Evolutionary conservation across 2,113 vertebrate genomes (phyloP).

Genomic region (Cyprinodon tularosa): DNA sequence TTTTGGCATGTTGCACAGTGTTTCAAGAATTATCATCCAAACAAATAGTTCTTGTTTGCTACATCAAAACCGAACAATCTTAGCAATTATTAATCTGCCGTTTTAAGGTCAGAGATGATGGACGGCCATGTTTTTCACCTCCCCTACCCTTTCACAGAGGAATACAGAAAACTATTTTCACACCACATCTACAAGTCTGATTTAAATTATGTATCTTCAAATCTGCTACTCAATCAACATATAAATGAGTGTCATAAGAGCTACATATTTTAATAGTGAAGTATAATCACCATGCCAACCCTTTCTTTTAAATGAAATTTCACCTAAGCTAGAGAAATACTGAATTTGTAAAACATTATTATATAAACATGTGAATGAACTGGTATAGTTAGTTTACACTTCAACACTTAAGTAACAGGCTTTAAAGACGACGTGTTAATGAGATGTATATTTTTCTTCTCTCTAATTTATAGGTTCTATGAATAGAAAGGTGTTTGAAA

Average conservation of each 20-base stretch:
- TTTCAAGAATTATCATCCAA: constrained; percentile 26
- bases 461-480: not conserved
- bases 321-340: not conserved
- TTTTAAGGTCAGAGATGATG: constrained; percentile 50
- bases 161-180: constrained; percentile 51
- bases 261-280: not conserved
- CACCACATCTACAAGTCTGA: not conserved
- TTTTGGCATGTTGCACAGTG: not conserved
- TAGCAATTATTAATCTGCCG: constrained; percentile 65
- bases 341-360: not conserved
- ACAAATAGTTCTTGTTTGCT: constrained; percentile 47
- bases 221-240: constrained; percentile 12
- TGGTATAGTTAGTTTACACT: not conserved
- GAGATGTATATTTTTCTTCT: not conserved
- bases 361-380: not conserved
- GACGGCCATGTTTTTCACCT: constrained; percentile 60
- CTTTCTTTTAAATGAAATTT: not conserved
- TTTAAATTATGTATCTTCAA: constrained; percentile 34
- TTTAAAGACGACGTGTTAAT: not conserved
- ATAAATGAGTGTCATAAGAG: not conserved
- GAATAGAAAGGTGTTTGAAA: not conserved
- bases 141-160: constrained; percentile 24
- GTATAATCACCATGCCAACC: not conserved
- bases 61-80: constrained; percentile 46
- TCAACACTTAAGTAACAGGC: not conserved